Base-by-base conservation (phyloP, 1,140 invertebrate species). In the Aricia agestis region DNA sequence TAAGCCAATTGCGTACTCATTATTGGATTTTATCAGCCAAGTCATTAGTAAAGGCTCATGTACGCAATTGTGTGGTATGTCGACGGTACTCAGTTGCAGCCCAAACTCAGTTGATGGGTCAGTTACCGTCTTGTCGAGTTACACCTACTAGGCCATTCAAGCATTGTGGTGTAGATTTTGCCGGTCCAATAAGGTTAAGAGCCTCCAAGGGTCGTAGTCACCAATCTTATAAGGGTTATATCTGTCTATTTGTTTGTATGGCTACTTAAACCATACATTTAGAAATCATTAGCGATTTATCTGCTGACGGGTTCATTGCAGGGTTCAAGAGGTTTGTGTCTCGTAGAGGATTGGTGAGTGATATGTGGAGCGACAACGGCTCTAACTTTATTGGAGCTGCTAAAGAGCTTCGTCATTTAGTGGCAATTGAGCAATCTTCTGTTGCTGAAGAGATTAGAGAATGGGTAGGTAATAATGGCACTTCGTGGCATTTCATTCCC, bases 291-390 rank as follows among this genome's bases (percentile, higher is more conserved):
- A 31, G 18, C 13, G 67, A 68, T 58, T 31, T 68, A 25, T 58
- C 52, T 0, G 15, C 67, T n/a, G 42, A 57, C 15, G 67, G 17
- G 15, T 68, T 68, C 25, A 3, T 68, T 13, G 67, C 67, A 1
- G 67, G 45, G 10, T 68, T 68, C 25, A 52, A 57, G 7, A 17
- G 67, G 5, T 58, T 68, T 19, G 67, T 68, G 3, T 18, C 67
- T 7, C 19, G 67, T 3, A 10, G 67, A 31, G 45, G 67, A 25
- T 25, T 25, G 25, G 25, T 25, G 25, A 25, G 25, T 25, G 25
- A 25, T 19, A 25, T 68, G 25, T 68, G 67, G 67, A 68, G 67
- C 19, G 67, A 68, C 25, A 68, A 68, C 19, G 67, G 67, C 42
- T 52, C 45, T 5, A 68, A 68, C 18, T 68, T 68, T 31, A 42